Percentiles rank a stretch among this genome's conserved stretches.
Conservation (phyloP, 2,797 vertebrate genomes). For the Tadarida brasiliensis region DNA sequence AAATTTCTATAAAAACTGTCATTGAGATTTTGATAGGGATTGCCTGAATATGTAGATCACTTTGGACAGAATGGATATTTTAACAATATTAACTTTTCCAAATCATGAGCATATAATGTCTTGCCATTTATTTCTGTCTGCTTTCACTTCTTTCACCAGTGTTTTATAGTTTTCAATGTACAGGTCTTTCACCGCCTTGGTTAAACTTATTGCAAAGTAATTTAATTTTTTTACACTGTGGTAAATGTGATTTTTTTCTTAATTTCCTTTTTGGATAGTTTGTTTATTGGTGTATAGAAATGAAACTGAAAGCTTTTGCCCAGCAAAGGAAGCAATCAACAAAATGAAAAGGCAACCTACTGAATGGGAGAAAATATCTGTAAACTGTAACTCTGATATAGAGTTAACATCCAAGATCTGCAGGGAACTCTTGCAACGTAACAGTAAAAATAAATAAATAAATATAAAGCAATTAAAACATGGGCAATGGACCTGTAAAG, state of each 20-base stretch:
- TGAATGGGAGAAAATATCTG: background rate
- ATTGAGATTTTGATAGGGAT: background rate
- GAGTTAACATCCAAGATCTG: background rate
- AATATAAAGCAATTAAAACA: background rate
- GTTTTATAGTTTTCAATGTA: conserved; percentile 12
- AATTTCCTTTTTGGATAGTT: background rate
- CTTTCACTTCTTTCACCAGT: background rate
- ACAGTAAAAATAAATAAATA: background rate
- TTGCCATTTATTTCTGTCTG: background rate
- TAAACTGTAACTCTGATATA: background rate
- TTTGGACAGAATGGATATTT: background rate
- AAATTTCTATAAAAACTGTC: background rate
- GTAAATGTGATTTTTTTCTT: background rate
- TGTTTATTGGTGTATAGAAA: background rate
- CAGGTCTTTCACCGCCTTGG: background rate
- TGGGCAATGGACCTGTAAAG: background rate
- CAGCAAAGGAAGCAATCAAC: background rate
- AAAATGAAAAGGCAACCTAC: background rate
- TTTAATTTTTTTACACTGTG: background rate
- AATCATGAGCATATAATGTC: background rate
- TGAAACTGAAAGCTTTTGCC: background rate
- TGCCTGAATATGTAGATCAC: background rate
- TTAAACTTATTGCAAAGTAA: background rate
- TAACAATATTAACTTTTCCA: background rate
- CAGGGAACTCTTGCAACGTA: background rate